These are phyloP conservation scores for Dendrocincla tyrannina DNA, from an alignment of 2,797 vertebrate species.

Conservation along the genomic window DNA sequence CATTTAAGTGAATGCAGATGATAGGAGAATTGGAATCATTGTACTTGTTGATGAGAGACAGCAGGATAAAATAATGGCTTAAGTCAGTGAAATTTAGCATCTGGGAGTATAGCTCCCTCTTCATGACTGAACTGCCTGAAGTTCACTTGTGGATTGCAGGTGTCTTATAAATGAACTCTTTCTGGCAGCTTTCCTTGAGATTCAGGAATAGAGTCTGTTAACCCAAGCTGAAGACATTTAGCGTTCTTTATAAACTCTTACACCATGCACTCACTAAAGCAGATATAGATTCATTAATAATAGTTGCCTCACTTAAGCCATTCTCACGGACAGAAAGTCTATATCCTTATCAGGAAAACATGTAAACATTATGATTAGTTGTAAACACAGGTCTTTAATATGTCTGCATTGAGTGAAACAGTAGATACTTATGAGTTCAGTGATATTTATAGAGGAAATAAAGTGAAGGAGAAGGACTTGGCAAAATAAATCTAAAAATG, in stretches of 20 bases:
- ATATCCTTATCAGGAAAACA: conserved; percentile 60
- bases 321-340: conserved; percentile 57
- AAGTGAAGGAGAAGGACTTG: conserved; percentile 9
- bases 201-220: conserved; percentile 9
- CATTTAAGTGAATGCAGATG: neutral
- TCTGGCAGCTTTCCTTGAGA: conserved; percentile 53
- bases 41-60: neutral
- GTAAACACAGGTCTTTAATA: conserved; percentile 63
- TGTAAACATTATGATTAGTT: conserved; percentile 64
- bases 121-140: conserved; percentile 22
- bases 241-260: conserved; percentile 43
- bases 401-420: conserved; percentile 46
- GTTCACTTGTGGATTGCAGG: conserved; percentile 32
- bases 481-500: neutral
- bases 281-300: conserved; percentile 76
- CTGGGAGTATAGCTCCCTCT: neutral
- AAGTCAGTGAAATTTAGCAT: conserved; percentile 33
- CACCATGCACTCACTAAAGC: conserved; percentile 25
- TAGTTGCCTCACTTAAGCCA: conserved; percentile 62
- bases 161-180: conserved; percentile 66
- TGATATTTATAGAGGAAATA: conserved; percentile 22
- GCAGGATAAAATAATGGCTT: conserved; percentile 2
- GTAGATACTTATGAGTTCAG: neutral
- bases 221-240: conserved; percentile 64
- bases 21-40: neutral